Conservation (phyloP, 2,888 invertebrate species). For the Oligia fasciuncula region DNA sequence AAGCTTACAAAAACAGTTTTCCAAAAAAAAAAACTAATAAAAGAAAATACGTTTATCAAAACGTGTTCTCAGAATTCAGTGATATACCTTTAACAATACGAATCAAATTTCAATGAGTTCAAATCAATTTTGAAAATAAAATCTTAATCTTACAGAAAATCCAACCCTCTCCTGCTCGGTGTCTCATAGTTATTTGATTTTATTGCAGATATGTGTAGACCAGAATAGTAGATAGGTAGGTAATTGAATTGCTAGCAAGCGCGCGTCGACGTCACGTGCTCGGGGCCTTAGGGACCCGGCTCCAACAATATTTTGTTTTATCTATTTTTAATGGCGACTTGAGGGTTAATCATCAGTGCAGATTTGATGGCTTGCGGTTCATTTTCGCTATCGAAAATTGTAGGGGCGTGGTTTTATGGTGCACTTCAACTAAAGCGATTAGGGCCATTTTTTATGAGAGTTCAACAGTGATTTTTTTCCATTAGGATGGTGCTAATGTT, state of each 20-base stretch:
- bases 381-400: conserved; percentile 67
- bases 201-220: conserved; percentile 72
- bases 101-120: conserved; percentile 1
- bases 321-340: conserved; percentile 87
- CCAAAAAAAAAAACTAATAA: not conserved
- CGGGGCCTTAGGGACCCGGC: conserved; percentile 75
- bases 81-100: not conserved
- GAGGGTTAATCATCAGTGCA: conserved; percentile 83
- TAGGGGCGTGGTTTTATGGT: conserved; percentile 62
- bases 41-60: not conserved
- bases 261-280: conserved; percentile 79
- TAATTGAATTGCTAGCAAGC: conserved; percentile 85
- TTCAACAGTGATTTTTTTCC: conserved; percentile 44
- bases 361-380: conserved; percentile 79
- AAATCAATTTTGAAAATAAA: conserved; percentile 29
- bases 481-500: conserved; percentile 40
- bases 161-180: conserved; percentile 58
- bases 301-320: conserved; percentile 85
- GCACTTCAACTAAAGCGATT: conserved; percentile 63
- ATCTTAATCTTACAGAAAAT: conserved; percentile 40
- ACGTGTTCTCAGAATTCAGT: not conserved
- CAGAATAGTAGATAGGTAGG: conserved; percentile 77
- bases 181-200: conserved; percentile 77
- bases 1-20: not conserved
- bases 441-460: conserved; percentile 52